Conservation (phyloP, 2,888 invertebrate species). For the Scelioninae gen. 1 region DNA sequence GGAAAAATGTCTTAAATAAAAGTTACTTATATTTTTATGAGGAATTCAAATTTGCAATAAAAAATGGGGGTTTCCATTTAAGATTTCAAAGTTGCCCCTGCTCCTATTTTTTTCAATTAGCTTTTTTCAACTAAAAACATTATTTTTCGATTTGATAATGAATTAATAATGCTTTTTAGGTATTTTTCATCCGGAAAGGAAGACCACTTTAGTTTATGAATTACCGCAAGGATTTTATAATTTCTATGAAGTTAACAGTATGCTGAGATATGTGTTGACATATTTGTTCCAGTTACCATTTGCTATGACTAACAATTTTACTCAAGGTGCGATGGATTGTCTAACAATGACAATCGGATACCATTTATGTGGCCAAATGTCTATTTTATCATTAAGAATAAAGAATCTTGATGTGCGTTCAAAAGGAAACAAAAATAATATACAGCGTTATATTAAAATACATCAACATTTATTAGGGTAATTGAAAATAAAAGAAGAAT, state of each 20-base stretch:
- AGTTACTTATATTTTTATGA: too few species aligned
- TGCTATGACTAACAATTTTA: slow-evolving; percentile 74
- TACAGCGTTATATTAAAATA: slow-evolving; percentile 21
- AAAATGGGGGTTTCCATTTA: too few species aligned
- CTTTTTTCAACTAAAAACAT: too few species aligned
- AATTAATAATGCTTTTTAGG: too few species aligned
- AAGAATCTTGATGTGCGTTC: background rate
- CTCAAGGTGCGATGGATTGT: slow-evolving; percentile 75
- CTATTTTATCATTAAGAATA: slow-evolving; percentile 72
- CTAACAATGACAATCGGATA: slow-evolving; percentile 75
- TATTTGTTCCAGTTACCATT: slow-evolving; percentile 74
- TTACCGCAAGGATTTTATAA: slow-evolving; percentile 75
- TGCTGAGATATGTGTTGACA: slow-evolving; percentile 70
- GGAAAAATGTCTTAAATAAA: too few species aligned
- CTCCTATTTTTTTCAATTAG: too few species aligned
- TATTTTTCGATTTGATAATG: too few species aligned
- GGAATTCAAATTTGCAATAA: too few species aligned
- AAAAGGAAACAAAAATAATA: background rate
- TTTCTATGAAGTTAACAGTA: slow-evolving; percentile 73
- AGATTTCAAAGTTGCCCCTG: too few species aligned
- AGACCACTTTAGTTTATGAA: slow-evolving; percentile 18
- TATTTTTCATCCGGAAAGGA: slow-evolving; percentile 3
- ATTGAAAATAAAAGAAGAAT: too few species aligned
- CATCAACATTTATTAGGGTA: slow-evolving; percentile 38
- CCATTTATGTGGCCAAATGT: slow-evolving; percentile 75